A percentile compares a stretch with the other conserved stretches of the same genome.
These are phyloP conservation scores for Halcyon chelicuti DNA, from an alignment of 2,797 vertebrate species.

Conservation along the genomic window DNA sequence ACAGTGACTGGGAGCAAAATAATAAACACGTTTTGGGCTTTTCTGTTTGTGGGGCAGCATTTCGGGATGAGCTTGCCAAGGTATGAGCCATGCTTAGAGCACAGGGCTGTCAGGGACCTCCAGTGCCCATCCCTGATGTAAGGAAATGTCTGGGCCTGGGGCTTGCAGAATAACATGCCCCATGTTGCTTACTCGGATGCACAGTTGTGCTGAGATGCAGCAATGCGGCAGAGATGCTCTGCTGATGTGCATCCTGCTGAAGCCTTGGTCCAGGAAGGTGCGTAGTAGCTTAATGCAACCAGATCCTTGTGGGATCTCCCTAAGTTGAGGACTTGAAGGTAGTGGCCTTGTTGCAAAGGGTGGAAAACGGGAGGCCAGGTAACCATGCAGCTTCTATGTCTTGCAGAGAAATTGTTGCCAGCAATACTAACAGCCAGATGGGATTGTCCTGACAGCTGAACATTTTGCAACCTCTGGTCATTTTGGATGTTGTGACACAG, in stretches of 20 bases:
- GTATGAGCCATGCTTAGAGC: background rate
- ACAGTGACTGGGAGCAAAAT: background rate
- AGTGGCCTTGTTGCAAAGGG: background rate
- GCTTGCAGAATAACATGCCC: background rate
- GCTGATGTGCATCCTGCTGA: background rate
- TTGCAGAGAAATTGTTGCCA: background rate
- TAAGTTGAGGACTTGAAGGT: background rate
- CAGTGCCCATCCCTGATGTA: accelerated
- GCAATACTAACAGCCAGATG: background rate
- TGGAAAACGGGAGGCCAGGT: background rate
- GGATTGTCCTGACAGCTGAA: background rate
- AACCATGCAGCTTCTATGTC: accelerated
- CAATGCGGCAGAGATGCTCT: background rate
- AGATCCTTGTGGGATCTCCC: background rate
- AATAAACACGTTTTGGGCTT: background rate
- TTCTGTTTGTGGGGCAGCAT: background rate
- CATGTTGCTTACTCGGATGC: accelerated
- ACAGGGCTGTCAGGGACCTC: background rate
- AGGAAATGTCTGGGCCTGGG: background rate
- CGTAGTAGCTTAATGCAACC: background rate
- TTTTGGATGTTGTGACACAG: accelerated
- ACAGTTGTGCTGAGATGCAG: background rate
- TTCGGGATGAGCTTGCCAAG: background rate
- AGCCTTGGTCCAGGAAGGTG: background rate
- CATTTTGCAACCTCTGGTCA: background rate